Conservation (phyloP, 2,888 invertebrate genomes). For the Rhopalosiphum nymphaeae region DNA sequence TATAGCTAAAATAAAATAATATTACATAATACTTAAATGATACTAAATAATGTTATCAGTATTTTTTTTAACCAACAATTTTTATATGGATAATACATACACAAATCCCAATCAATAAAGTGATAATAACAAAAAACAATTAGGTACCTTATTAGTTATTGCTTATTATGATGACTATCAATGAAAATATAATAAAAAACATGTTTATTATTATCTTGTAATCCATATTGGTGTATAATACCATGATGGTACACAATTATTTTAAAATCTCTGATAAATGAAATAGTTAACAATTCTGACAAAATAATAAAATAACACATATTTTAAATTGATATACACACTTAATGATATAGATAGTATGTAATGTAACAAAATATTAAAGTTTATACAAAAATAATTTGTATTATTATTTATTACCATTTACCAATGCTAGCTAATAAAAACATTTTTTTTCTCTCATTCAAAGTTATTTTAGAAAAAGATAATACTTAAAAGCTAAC, state of each 20-base stretch:
- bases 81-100: not conserved
- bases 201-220: not conserved
- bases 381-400: not conserved
- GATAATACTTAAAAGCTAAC: not conserved
- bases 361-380: not conserved
- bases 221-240: not conserved
- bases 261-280: not conserved
- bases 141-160: not conserved
- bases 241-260: not conserved
- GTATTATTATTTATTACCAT: not conserved
- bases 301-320: not conserved
- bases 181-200: not conserved
- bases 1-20: not conserved
- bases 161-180: not conserved
- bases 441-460: not conserved
- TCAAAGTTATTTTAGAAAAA: not conserved
- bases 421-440: not conserved
- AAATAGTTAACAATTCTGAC: not conserved
- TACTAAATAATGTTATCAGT: slow-evolving; percentile 1
- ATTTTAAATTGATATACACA: not conserved
- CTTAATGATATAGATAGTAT: not conserved
- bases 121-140: not conserved
- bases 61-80: not conserved
- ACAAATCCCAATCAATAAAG: not conserved
- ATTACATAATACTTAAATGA: not conserved